These are phyloP conservation scores for Echeneis naucrates DNA, from an alignment of 2,797 vertebrate genomes.

Conservation along the genomic window DNA sequence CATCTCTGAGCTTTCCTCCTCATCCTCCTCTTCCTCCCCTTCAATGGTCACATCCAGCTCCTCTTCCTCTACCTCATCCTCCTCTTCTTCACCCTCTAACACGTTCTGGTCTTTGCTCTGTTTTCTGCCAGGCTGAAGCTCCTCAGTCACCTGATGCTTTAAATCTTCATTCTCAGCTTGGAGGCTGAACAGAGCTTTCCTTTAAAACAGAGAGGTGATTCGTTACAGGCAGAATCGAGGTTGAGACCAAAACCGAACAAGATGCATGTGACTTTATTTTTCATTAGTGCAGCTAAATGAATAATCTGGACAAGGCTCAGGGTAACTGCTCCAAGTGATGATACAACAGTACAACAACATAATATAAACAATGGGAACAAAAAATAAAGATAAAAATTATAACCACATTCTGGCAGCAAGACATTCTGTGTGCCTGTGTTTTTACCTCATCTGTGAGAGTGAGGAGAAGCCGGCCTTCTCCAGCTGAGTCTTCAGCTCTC, in stretches of 20 bases:
- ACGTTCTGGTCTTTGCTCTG: conserved; percentile 43
- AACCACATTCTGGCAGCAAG: no score
- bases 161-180: conserved; percentile 86
- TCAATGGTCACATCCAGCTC: conserved; percentile 71
- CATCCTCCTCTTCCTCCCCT: conserved; percentile 55
- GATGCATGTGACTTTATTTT: no score
- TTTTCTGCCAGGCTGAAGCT: conserved; percentile 64
- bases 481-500: conserved; percentile 89
- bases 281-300: no score
- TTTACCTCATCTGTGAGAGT: conserved; percentile 90
- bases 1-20: conserved; percentile 54
- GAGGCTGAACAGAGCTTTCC: conserved; percentile 89
- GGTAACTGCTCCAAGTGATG: no score
- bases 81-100: conserved; percentile 53
- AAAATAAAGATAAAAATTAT: no score
- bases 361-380: no score
- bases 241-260: no score
- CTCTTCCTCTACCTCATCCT: conserved; percentile 66
- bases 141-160: conserved; percentile 80
- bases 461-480: conserved; percentile 90
- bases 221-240: no score
- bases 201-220: conserved; percentile 48
- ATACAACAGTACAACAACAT: no score
- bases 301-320: no score
- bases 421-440: neutral